Evolutionary conservation across 2,113 vertebrate species (phyloP), one percentile per base, ranked within the genome.

Genomic region (Microcebus tavaratra): DNA sequence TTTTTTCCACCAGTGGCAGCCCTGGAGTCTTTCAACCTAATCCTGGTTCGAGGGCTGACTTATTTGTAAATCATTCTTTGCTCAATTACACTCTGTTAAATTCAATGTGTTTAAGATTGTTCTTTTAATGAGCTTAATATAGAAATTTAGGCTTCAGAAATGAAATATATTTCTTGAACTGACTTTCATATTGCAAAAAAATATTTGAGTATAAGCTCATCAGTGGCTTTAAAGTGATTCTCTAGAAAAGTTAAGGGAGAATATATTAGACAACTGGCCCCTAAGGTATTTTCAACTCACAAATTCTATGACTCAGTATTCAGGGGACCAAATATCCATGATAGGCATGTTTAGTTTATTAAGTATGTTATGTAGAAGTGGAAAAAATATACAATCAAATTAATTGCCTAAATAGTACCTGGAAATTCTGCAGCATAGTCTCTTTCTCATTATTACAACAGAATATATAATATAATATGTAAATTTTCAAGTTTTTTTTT

Each of bases 301-400:
- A 65, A 92, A 88, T 63, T 88, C 53, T 73, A 0, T 29, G 45
- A 53, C 36, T 91, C 17, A 72, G 1, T 53, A 31, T 93, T 91
- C 45, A 59, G 45, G 29, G 9, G 8, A 1, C 13, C 95, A 63
- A 48, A 9, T 39, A 48, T 8, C 23, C 18, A 11, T 21, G 13
- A 42, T 21, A 53, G 36, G 48, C 15, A 0, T 83, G 34, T 55
- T 96, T n/a, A 21, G 34, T 67, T 90, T 85, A 91, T 55, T 90
- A 61, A 55, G 27, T 27, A 29, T 42, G 29, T 81, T 78, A 65
- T 42, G 73, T 29, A 68, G 50, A 13, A 4, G 55, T 79, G 14
- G 42, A 4, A 96, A 8, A 92, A 84, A 79, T 91, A 88, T 88
- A 31, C n/a, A 73, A 75, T 91, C 48, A 85, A 83, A 59, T 75